Evolutionary conservation across 2,888 invertebrate genomes (phyloP), one percentile per base, ranked within the genome.

Genomic region (Girardia tigrina): DNA sequence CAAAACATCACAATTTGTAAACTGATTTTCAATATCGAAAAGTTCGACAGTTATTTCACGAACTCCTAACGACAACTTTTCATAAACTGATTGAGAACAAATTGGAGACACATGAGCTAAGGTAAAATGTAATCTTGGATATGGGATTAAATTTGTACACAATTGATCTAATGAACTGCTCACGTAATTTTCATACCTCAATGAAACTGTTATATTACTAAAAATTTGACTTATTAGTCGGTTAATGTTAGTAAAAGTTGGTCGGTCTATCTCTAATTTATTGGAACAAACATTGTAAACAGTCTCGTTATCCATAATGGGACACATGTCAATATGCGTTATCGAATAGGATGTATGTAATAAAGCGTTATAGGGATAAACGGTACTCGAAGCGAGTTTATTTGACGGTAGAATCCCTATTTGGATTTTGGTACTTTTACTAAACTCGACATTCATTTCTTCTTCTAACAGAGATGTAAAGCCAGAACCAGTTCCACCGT

Each of bases 61-160:
- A 23, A 70, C 28, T 20, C n/a, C 20, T 6, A 70, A 8, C 2
- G 20, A n/a, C 20, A 73, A 28, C n/a, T 75, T 72, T 28, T 28
- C n/a, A 12, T 27, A 72, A 2, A 26, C 26, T 14, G 6, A 14
- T 26, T 73, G 26, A 8, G n/a, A 23, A 12, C 77, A 36, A 23
- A 76, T 76, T 1, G 76, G 76, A 14, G 76, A 28, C 28, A n/a
- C 36, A 8, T 36, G 29, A 8, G 27, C 28, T 16, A 76, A 28
- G 1, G 76, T 77, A 28, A 76, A 76, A 42, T 76, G 76, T 12
- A 76, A 29, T 26, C 70, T 76, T 23, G 76, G 76, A 29, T 76
- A 76, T 12, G 76, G 76, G 16, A 76, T 56, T 16, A 76, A 42
- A 28, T 76, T 76, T 1, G 75, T 76, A 23, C 36, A 42, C 14